Evolutionary conservation across 2,113 vertebrate species (phyloP).

Genomic region (Hippoglossus stenolepis): DNA sequence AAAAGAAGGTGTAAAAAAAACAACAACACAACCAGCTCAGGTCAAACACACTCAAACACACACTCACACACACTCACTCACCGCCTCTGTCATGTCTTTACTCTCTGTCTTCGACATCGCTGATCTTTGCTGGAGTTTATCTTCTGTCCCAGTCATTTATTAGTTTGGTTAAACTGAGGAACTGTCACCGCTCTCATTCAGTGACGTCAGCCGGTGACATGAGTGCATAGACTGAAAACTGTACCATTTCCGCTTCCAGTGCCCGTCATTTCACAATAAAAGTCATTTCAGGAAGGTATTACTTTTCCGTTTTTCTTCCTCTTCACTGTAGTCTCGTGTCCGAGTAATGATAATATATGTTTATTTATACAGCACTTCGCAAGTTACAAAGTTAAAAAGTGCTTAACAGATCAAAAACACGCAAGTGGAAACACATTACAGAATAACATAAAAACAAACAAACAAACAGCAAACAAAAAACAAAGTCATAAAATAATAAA

Average conservation of each 20-base stretch:
- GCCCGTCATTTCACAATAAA: constrained; percentile 49
- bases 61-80: constrained; percentile 41
- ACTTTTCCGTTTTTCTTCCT: background rate
- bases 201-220: background rate
- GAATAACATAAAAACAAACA: too few species aligned
- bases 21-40: background rate
- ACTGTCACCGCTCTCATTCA: background rate
- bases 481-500: too few species aligned
- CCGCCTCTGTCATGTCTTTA: constrained; percentile 69
- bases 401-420: too few species aligned
- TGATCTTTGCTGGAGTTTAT: background rate
- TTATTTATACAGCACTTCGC: too few species aligned
- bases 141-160: too few species aligned
- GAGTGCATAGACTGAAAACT: constrained; percentile 40
- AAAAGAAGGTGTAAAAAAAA: background rate
- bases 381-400: too few species aligned
- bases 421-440: too few species aligned
- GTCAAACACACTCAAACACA: too few species aligned
- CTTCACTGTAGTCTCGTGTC: background rate
- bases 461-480: too few species aligned
- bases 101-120: constrained; percentile 70
- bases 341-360: background rate
- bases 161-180: background rate
- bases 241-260: constrained; percentile 20
- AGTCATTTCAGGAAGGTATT: background rate